Percentiles rank a stretch among this genome's conserved stretches.
Evolutionary conservation across 2,888 invertebrate species (phyloP).

Genomic region (Mythimna impura): DNA sequence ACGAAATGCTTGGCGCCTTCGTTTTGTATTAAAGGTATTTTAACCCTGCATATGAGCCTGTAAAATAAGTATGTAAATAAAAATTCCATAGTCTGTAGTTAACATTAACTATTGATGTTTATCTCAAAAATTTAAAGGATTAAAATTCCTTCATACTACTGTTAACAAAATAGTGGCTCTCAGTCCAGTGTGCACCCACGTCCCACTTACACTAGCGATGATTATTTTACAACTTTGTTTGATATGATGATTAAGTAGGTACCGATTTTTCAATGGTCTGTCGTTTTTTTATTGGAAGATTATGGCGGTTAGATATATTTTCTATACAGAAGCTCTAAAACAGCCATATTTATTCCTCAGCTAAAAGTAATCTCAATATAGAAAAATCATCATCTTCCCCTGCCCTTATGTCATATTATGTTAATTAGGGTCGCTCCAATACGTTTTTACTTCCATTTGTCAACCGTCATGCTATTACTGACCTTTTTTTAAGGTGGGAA

Average conservation of each 20-base stretch:
- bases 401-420: no score
- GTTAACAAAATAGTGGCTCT: not conserved
- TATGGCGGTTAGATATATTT: no score
- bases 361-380: no score
- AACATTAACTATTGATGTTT: constrained; percentile 6
- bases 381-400: no score
- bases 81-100: constrained; percentile 20
- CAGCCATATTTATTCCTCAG: no score
- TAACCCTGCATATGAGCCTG: constrained; percentile 14
- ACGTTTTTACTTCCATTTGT: no score
- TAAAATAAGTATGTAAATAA: constrained; percentile 13
- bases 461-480: no score
- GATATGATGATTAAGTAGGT: not conserved
- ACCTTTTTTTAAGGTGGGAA: no score
- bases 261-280: not conserved
- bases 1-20: constrained; percentile 64
- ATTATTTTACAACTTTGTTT: not conserved
- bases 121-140: constrained; percentile 11
- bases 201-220: not conserved
- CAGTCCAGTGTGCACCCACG: not conserved
- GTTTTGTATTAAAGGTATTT: constrained; percentile 60
- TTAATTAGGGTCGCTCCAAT: no score
- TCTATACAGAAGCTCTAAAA: no score
- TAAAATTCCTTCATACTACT: not conserved
- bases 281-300: not conserved